Conservation (phyloP, 2,888 invertebrate genomes). For the Nineta flava region DNA sequence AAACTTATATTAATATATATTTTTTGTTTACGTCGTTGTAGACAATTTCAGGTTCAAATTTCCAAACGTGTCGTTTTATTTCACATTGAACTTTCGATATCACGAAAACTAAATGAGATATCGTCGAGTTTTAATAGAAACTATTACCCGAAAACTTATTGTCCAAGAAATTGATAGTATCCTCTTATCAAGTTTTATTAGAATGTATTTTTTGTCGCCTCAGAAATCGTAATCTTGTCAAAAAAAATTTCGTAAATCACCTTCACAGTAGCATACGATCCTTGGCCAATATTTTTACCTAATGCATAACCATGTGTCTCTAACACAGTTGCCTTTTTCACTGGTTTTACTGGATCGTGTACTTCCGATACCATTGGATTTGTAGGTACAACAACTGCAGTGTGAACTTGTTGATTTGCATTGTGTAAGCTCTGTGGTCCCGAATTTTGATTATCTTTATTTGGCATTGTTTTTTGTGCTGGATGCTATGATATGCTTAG, state of each 20-base stretch:
- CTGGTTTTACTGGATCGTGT: not conserved
- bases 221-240: not conserved
- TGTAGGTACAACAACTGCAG: not conserved
- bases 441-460: not conserved
- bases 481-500: too few relatives aligned
- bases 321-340: constrained; percentile 37
- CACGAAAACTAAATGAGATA: too few relatives aligned
- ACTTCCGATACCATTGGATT: not conserved
- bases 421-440: not conserved
- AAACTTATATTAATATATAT: too few relatives aligned
- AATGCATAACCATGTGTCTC: constrained; percentile 62
- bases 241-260: constrained; percentile 23
- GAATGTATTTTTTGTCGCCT: too few relatives aligned
- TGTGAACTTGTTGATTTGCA: not conserved
- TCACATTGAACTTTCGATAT: too few relatives aligned
- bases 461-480: not conserved
- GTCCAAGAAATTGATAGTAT: too few relatives aligned
- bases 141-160: too few relatives aligned
- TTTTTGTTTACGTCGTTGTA: too few relatives aligned
- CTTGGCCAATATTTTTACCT: constrained; percentile 63
- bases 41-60: too few relatives aligned
- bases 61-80: too few relatives aligned
- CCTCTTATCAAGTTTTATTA: too few relatives aligned
- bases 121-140: too few relatives aligned
- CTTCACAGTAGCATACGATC: constrained; percentile 70